phyloP scores from a whole-genome alignment of 2,888 invertebrate species.

The Resseliella maxima region DNA sequence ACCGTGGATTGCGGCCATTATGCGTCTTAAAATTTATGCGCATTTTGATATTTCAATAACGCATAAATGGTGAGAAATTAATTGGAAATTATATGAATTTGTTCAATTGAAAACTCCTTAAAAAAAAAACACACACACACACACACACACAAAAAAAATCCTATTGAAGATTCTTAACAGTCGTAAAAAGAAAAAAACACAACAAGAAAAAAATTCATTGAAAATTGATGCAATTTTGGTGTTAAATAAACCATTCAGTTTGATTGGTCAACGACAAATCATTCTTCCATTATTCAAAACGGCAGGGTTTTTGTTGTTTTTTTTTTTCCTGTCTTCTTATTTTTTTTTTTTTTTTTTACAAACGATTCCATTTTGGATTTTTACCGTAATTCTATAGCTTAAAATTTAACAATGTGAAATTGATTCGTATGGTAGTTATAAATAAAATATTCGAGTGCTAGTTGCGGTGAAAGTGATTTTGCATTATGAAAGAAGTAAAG shows the following conservation, averaged over 20 bases:
- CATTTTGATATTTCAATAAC: not conserved
- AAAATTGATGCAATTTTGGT: too few species aligned
- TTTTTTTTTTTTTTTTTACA: not conserved
- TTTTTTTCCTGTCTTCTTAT: not conserved
- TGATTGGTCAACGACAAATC: too few species aligned
- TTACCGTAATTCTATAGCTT: not conserved
- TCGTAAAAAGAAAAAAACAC: too few species aligned
- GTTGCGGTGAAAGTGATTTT: not conserved
- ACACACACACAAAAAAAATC: not conserved
- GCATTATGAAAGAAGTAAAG: not conserved
- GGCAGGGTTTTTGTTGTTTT: too few species aligned
- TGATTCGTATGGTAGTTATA: not conserved
- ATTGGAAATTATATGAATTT: conserved; percentile 5
- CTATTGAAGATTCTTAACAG: too few species aligned
- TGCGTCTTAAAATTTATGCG: not conserved
- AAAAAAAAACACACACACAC: not conserved
- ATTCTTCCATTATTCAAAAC: too few species aligned
- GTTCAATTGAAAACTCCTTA: not conserved
- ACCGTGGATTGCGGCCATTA: not conserved
- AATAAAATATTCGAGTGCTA: not conserved
- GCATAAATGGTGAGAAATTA: conserved; percentile 13
- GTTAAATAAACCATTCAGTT: too few species aligned
- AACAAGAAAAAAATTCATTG: too few species aligned
- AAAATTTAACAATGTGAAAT: conserved; percentile 8
- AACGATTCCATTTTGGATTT: not conserved